Base-by-base conservation (phyloP, 2,113 vertebrate species). In the Elanoides forficatus region DNA sequence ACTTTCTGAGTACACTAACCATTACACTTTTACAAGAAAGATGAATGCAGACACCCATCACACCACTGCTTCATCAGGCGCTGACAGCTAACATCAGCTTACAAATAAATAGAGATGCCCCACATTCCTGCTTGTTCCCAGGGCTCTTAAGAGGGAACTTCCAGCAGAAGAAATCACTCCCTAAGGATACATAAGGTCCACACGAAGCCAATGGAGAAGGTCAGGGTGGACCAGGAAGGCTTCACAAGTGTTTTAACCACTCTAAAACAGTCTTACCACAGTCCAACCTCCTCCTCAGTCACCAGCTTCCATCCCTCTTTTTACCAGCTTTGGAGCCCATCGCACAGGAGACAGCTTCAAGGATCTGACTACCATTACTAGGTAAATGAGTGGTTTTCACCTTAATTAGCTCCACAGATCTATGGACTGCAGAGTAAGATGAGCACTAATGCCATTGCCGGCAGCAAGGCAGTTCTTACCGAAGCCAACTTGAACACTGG, bases 351-450 rank as follows among this genome's bases (percentile, higher is more conserved):
- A 48, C 4, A 58, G 32, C 15, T 66, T 30, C 45, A 72, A 36
- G 78, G 42, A 62, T 11, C 13, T 53, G 27, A 10, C 22, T 55
- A 16, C 9, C 10, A 3, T 23, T 30, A 53, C 59, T 40, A 62
- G 82, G 71, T 13, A 45, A 67, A 73, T 0, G 12, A 56, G 68
- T 29, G 29, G 76, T 15, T 89, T 34, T 29, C 9, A 2, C 14
- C 40, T 6, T 5, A 70, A 48, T 40, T 10, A 56, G 23, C 32
- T 21, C 22, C 2, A 3, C 40, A 32, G 15, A 74, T 27, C 43
- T 40, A 21, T 1, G 0, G 38, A 29, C 22, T 1, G 0, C 7
- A 22, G 38, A 72, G 13, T 4, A 19, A 30, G 8, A n/a, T 0
- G 6, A 66, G 59, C 26, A 23, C 34, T 3, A 34, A 60, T 1